These are phyloP conservation scores for Drosophila eugracilis DNA, from an alignment of 1,140 invertebrate species.

Conservation along the genomic window DNA sequence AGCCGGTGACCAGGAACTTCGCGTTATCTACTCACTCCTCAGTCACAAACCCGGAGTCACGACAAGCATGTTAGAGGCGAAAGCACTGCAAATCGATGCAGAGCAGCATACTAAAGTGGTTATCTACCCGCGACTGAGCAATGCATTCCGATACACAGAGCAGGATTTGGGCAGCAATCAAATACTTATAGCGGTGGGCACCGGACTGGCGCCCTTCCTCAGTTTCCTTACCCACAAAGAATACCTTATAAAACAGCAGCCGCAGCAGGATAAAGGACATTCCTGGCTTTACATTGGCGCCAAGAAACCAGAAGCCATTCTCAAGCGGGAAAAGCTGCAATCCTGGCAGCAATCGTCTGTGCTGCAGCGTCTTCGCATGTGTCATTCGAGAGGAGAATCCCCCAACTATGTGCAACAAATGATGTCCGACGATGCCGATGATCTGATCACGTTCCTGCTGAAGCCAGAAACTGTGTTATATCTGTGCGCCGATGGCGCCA, in stretches of 20 bases:
- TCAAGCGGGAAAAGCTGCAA: constrained; percentile 51
- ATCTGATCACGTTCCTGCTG: constrained; percentile 87
- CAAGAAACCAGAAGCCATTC: constrained; percentile 87
- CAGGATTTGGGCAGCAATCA: constrained; percentile 86
- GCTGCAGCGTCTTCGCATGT: constrained; percentile 86
- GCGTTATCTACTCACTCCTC: constrained; percentile 88
- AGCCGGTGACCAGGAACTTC: constrained; percentile 84
- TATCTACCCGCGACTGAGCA: constrained; percentile 88
- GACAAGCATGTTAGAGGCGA: constrained; percentile 61
- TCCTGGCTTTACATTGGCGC: constrained; percentile 92
- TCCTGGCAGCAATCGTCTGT: constrained; percentile 85
- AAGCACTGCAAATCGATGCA: constrained; percentile 31
- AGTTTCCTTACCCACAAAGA: constrained; percentile 88
- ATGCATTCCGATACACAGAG: constrained; percentile 86
- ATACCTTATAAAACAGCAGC: constrained; percentile 32
- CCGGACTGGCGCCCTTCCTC: constrained; percentile 93
- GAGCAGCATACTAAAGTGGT: constrained; percentile 72
- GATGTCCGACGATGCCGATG: constrained; percentile 86
- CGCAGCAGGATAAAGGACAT: constrained; percentile 77
- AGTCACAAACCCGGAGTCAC: constrained; percentile 56
- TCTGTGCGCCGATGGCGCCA: constrained; percentile 91
- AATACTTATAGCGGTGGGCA: constrained; percentile 93
- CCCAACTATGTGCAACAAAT: constrained; percentile 88
- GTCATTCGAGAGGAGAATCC: constrained; percentile 87
- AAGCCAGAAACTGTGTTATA: constrained; percentile 87